A percentile compares a stretch with the other conserved stretches of the same genome.
Evolutionary conservation across 2,113 vertebrate genomes (phyloP).

Genomic region (Stegastes partitus): DNA sequence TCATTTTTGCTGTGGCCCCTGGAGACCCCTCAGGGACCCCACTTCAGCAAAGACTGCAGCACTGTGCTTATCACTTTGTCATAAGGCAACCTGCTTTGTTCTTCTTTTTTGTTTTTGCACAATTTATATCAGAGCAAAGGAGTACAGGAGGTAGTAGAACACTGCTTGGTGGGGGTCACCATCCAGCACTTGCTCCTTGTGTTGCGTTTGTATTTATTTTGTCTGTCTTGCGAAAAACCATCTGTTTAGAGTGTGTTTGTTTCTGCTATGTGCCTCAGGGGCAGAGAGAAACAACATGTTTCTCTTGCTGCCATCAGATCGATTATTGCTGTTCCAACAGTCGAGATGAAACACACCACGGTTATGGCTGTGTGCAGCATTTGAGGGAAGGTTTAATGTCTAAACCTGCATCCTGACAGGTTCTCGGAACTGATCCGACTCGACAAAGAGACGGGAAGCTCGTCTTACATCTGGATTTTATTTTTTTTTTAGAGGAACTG

Average conservation of each 20-base stretch:
- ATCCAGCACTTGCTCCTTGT: conserved; percentile 6
- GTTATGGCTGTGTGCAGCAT: conserved; percentile 60
- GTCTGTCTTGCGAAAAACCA: conserved; percentile 40
- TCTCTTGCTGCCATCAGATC: conserved; percentile 65
- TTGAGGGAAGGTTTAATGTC: conserved; percentile 42
- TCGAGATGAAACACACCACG: conserved; percentile 50
- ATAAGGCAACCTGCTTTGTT: not conserved
- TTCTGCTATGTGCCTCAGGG: conserved; percentile 54
- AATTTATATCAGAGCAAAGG: not conserved
- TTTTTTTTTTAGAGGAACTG: not conserved
- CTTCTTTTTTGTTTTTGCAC: not conserved
- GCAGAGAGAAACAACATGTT: conserved; percentile 68
- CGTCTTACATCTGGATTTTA: conserved; percentile 14
- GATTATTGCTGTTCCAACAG: conserved; percentile 69
- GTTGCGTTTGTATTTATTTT: conserved; percentile 32
- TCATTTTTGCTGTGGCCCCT: conserved; percentile 42
- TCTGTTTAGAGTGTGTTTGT: conserved; percentile 55
- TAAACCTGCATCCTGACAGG: conserved; percentile 45
- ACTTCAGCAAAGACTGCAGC: conserved; percentile 29
- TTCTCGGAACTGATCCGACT: conserved; percentile 15
- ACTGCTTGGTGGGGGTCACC: not conserved
- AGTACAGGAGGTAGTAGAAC: not conserved
- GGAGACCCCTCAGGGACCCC: conserved; percentile 19
- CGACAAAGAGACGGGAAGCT: not conserved
- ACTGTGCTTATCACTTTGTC: conserved; percentile 22